Evolutionary conservation across 2,888 invertebrate species (phyloP).

Genomic region (Eilema griseolum): DNA sequence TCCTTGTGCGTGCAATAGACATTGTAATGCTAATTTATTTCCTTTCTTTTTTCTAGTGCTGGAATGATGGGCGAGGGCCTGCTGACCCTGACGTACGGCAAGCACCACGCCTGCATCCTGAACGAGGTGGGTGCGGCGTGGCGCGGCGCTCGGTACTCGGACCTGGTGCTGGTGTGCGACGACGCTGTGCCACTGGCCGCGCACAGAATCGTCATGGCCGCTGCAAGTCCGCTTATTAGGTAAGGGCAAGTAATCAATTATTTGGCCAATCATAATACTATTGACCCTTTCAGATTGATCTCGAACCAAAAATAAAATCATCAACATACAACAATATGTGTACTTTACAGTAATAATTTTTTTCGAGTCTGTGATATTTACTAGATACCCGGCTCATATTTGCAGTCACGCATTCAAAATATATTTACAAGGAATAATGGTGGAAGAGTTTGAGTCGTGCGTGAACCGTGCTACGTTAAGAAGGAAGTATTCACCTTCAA

Average conservation of each 20-base stretch:
- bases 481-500: constrained; percentile 21
- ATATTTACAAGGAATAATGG: not conserved
- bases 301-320: no score
- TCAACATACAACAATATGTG: no score
- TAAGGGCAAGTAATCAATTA: constrained; percentile 57
- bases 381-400: not conserved
- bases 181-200: constrained; percentile 93
- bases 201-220: constrained; percentile 94
- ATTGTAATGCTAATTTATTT: constrained; percentile 20
- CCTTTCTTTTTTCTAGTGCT: constrained; percentile 71
- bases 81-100: constrained; percentile 97
- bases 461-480: not conserved
- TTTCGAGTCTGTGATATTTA: no score
- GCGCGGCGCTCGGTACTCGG: constrained; percentile 94
- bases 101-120: constrained; percentile 96
- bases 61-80: constrained; percentile 90
- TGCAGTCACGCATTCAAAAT: not conserved
- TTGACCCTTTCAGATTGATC: not conserved
- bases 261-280: not conserved
- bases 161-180: constrained; percentile 94
- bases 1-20: no score
- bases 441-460: not conserved
- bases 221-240: constrained; percentile 94
- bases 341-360: no score
- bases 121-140: constrained; percentile 96